A percentile compares a stretch with the other conserved stretches of the same genome.
These are phyloP conservation scores for Hippocampus mohnikei DNA, from an alignment of 2,113 vertebrate species.

Conservation along the genomic window DNA sequence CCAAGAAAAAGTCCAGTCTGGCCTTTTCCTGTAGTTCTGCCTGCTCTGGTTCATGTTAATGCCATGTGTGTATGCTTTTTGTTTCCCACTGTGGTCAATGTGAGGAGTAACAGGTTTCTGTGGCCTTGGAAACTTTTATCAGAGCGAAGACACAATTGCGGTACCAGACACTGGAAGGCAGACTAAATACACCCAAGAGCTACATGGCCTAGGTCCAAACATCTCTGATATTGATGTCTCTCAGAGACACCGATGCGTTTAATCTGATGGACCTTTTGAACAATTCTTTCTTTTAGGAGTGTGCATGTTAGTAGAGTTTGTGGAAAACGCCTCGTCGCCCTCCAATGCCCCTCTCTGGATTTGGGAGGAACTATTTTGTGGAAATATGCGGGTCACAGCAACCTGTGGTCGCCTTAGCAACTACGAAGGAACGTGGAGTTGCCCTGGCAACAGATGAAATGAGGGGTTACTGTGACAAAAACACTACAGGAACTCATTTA, in stretches of 20 bases:
- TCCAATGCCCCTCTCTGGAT: conserved; percentile 62
- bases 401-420: conserved; percentile 66
- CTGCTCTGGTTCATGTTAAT: neutral
- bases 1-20: neutral
- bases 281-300: conserved; percentile 42
- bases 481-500: conserved; percentile 63
- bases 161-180: conserved; percentile 55
- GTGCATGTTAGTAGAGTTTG: conserved; percentile 52
- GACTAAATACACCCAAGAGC: conserved; percentile 61
- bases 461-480: conserved; percentile 71
- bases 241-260: neutral
- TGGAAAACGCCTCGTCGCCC: conserved; percentile 53
- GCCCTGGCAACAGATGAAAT: conserved; percentile 68
- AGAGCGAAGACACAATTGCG: conserved; percentile 67
- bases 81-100: conserved; percentile 55
- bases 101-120: conserved; percentile 53
- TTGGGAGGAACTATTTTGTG: conserved; percentile 66
- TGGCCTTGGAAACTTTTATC: conserved; percentile 72
- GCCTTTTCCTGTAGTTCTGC: neutral
- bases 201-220: conserved; percentile 20
- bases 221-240: neutral
- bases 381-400: conserved; percentile 62
- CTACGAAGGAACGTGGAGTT: conserved; percentile 59
- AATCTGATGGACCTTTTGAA: neutral
- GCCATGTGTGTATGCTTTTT: neutral